phyloP scores from a whole-genome alignment of 2,888 invertebrate species.

The Anodontia alba region DNA sequence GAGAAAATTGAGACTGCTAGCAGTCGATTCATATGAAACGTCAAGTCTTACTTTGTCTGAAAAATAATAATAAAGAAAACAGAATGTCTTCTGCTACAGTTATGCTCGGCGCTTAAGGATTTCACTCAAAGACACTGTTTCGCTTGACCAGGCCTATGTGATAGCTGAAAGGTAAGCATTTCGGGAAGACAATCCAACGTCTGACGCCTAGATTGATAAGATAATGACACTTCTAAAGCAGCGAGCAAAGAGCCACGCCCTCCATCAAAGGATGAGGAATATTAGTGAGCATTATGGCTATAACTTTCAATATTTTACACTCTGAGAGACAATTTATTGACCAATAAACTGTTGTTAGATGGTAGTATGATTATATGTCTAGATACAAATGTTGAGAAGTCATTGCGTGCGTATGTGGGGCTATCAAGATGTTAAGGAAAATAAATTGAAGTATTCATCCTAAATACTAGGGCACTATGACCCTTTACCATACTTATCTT shows the following conservation, averaged over 20 bases:
- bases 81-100: no score
- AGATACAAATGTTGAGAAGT: slow-evolving; percentile 2
- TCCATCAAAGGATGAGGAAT: slow-evolving; percentile 10
- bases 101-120: no score
- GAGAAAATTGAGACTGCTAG: no score
- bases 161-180: no score
- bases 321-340: background rate
- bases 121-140: no score
- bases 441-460: no score
- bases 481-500: no score
- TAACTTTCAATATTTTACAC: slow-evolving; percentile 9
- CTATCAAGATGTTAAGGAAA: background rate
- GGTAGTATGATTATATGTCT: background rate
- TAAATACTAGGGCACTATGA: no score
- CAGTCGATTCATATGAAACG: no score
- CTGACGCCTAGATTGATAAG: slow-evolving; percentile 5
- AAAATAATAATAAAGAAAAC: no score
- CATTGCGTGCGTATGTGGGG: background rate
- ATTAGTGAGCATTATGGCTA: slow-evolving; percentile 2
- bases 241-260: background rate
- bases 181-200: background rate
- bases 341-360: slow-evolving; percentile 8
- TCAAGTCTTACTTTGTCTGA: no score
- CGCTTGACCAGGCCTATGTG: no score
- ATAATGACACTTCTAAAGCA: background rate